These are phyloP conservation scores for fruit fly (Drosophila melanogaster) DNA, from an alignment of 1,140 invertebrate genomes.

Conservation along the genomic window Release_6_plus_ISO1_MT NT_033777.3:29419501-29420000, in stretches of 20 bases:
- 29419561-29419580: background rate
- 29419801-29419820: conserved; percentile 67
- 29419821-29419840: conserved; percentile 59
- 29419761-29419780: conserved; percentile 40
- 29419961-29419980: conserved; percentile 91
- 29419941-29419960: conserved; percentile 89
- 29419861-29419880: conserved; percentile 90
- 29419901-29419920: conserved; percentile 90
- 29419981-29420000: conserved; percentile 84
- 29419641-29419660: conserved; percentile 57
- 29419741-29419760: conserved; percentile 25
- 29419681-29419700: conserved; percentile 53
- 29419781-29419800: conserved; percentile 53
- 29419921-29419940: conserved; percentile 89
- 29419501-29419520: too few relatives aligned
- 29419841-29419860: conserved; percentile 86
- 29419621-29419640: conserved; percentile 5
- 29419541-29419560: background rate
- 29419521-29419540: background rate
- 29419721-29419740: conserved; percentile 41
- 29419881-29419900: conserved; percentile 90
- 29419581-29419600: background rate
- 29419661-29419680: conserved; percentile 75
- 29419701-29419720: conserved; percentile 51
- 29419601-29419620: conserved; percentile 11